Percentiles rank a stretch among this genome's conserved stretches.
These are phyloP conservation scores for Brachypodius melanocephalos DNA, from an alignment of 2,113 vertebrate species.

Conservation along the genomic window DNA sequence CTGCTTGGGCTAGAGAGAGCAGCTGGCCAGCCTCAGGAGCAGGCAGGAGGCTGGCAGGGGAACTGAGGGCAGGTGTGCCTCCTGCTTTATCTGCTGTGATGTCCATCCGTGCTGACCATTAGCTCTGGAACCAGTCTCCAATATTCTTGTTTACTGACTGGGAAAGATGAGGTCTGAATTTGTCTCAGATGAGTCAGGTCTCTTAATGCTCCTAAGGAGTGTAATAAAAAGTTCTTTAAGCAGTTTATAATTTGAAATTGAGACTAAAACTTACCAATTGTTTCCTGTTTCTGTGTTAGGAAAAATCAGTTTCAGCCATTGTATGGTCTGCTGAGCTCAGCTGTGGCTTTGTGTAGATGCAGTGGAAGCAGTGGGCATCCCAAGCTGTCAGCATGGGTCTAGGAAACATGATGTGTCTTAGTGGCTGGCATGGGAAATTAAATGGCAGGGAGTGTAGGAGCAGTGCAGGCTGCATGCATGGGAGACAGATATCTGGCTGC, in stretches of 20 bases:
- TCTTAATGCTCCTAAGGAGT: neutral
- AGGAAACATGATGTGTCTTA: neutral
- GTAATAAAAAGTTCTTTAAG: neutral
- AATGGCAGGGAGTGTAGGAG: neutral
- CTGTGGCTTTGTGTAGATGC: neutral
- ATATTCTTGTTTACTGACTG: neutral
- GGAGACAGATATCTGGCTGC: neutral
- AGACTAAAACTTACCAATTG: neutral
- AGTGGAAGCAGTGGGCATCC: neutral
- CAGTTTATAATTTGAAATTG: neutral
- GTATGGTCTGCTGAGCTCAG: neutral
- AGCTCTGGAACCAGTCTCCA: neutral
- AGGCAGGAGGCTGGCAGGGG: neutral
- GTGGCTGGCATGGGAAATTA: neutral
- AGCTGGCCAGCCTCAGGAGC: accelerated
- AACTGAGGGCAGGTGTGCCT: accelerated
- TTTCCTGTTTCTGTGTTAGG: neutral
- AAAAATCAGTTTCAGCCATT: neutral
- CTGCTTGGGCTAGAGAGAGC: neutral
- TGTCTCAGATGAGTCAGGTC: accelerated
- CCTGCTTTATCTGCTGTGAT: neutral
- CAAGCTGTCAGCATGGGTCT: accelerated
- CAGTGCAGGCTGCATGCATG: accelerated
- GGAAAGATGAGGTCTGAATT: neutral
- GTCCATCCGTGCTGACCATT: accelerated